Evolutionary conservation across 1,140 invertebrate species (phyloP).

Genomic region (Platyura marginata): DNA sequence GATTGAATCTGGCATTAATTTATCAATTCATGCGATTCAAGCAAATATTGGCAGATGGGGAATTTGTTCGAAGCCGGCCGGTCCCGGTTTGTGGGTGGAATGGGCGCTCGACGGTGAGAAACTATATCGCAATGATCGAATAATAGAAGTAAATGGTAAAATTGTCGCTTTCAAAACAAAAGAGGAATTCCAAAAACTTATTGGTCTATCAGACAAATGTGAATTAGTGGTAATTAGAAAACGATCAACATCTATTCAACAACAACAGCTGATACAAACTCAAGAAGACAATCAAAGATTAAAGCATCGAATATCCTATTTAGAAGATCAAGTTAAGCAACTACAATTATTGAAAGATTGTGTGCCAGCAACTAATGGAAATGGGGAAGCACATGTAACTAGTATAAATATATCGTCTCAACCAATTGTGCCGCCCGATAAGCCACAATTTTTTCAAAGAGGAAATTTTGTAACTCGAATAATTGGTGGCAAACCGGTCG

Average conservation of each 20-base stretch:
- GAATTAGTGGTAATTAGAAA: constrained; percentile 37
- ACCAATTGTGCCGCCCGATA: constrained; percentile 14
- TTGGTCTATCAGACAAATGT: constrained; percentile 21
- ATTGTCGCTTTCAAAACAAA: constrained; percentile 44
- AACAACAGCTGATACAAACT: constrained; percentile 17
- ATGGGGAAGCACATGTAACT: constrained; percentile 12
- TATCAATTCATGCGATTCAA: constrained; percentile 39
- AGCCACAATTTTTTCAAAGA: constrained; percentile 19
- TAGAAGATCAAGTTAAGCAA: constrained; percentile 70
- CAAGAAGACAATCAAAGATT: constrained; percentile 64
- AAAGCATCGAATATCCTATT: constrained; percentile 70
- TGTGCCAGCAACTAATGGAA: background rate
- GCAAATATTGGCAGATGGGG: constrained; percentile 39
- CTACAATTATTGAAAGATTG: constrained; percentile 23
- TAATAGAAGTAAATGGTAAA: constrained; percentile 71
- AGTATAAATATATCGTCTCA: constrained; percentile 24
- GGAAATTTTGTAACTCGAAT: constrained; percentile 24
- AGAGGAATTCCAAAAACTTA: constrained; percentile 37
- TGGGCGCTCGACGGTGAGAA: constrained; percentile 59
- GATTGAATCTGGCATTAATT: constrained; percentile 1
- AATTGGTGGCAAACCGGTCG: constrained; percentile 22
- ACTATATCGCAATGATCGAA: constrained; percentile 55
- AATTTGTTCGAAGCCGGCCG: constrained; percentile 32
- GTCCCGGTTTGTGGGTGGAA: constrained; percentile 42
- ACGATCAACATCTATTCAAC: constrained; percentile 13